Evolutionary conservation across 2,113 vertebrate genomes (phyloP).

Genomic region (Tor tambroides): DNA sequence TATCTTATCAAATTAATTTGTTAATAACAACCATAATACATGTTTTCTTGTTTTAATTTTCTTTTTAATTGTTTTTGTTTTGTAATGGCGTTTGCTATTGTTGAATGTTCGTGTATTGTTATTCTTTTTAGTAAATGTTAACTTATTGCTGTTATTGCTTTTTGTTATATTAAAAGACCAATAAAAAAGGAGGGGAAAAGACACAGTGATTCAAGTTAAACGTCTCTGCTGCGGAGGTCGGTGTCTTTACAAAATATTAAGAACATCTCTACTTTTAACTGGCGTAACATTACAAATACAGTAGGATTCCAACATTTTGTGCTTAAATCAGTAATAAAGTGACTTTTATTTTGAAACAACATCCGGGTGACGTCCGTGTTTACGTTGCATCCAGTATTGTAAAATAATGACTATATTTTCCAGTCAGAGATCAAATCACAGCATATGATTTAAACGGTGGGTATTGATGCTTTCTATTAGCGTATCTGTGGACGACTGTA

Average conservation of each 20-base stretch:
- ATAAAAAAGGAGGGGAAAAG: background rate
- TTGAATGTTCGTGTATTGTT: background rate
- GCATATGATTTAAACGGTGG: background rate
- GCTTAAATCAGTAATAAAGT: background rate
- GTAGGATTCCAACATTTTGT: too few relatives aligned
- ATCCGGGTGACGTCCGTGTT: constrained; percentile 13
- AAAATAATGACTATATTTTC: background rate
- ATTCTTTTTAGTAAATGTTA: background rate
- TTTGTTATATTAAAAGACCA: background rate
- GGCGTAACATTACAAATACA: too few relatives aligned
- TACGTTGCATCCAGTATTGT: background rate
- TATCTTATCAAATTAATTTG: too few relatives aligned
- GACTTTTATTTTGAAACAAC: constrained; percentile 18
- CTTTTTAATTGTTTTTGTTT: too few relatives aligned
- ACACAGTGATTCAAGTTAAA: background rate
- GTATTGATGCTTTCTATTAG: background rate
- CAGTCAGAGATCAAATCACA: background rate
- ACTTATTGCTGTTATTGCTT: background rate
- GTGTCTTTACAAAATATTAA: too few relatives aligned
- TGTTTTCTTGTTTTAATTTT: too few relatives aligned
- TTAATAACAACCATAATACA: too few relatives aligned
- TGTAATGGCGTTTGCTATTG: background rate
- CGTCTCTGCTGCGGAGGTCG: too few relatives aligned
- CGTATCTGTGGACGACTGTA: background rate
- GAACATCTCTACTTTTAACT: too few relatives aligned